These are phyloP conservation scores for Nemopilema nomurai DNA, from an alignment of 30 jellyfish, hydroid and myxozoan species.

Conservation along the genomic window DNA sequence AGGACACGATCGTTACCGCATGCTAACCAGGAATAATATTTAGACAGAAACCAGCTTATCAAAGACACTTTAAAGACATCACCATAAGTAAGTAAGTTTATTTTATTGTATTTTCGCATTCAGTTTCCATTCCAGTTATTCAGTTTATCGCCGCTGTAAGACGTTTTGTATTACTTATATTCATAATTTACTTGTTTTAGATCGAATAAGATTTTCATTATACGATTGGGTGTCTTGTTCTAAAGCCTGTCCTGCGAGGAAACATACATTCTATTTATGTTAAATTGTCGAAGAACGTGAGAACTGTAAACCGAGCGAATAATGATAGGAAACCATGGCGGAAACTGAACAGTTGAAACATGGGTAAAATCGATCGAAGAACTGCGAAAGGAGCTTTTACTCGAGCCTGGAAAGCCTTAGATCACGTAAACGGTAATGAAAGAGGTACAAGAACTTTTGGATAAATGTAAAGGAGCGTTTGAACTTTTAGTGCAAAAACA, in stretches of 20 bases:
- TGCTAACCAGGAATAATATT: background rate
- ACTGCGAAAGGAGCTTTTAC: constrained; percentile 60
- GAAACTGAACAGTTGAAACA: constrained; percentile 36
- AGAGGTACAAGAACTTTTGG: constrained; percentile 51
- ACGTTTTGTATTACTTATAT: background rate
- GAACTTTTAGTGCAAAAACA: constrained; percentile 52
- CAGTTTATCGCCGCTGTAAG: background rate
- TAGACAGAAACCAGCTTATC: background rate
- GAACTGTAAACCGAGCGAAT: background rate
- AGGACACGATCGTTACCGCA: background rate
- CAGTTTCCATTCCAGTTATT: background rate
- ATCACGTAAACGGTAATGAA: constrained; percentile 30
- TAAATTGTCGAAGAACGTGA: background rate
- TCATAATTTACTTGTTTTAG: background rate
- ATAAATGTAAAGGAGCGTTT: constrained; percentile 54
- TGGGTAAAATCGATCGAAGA: constrained; percentile 41
- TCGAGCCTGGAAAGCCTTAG: constrained; percentile 31
- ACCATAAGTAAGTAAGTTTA: background rate
- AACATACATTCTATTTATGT: background rate
- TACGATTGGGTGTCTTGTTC: background rate
- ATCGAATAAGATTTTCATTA: background rate
- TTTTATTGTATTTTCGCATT: background rate
- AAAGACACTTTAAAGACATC: background rate
- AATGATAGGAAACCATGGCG: constrained; percentile 6
- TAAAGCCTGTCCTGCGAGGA: background rate